phyloP scores from a whole-genome alignment of 2,888 invertebrate genomes.

The Drosophila diplacantha region DNA sequence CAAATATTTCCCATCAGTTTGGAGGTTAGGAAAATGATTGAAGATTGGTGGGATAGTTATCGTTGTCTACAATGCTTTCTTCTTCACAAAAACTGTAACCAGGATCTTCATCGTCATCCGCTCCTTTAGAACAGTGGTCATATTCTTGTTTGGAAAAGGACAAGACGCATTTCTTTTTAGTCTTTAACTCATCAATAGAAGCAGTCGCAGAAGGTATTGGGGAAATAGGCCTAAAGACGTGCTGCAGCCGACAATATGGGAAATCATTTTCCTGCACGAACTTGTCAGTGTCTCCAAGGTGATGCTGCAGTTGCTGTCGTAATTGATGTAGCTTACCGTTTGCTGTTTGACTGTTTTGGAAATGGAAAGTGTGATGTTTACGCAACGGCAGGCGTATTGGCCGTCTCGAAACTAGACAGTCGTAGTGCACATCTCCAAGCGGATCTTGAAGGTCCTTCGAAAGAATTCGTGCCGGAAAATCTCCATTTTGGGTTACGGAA shows the following conservation, averaged over 20 bases:
- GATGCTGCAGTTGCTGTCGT: conserved; percentile 55
- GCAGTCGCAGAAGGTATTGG: conserved; percentile 55
- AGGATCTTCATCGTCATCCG: conserved; percentile 67
- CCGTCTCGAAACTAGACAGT: conserved; percentile 62
- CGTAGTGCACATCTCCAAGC: conserved; percentile 43
- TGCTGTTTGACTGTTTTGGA: conserved; percentile 76
- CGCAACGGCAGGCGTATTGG: conserved; percentile 76
- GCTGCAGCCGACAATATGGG: conserved; percentile 72
- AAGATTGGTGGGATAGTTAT: conserved; percentile 25
- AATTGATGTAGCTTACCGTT: conserved; percentile 73
- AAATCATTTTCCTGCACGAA: conserved; percentile 36
- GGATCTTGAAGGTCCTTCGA: conserved; percentile 30
- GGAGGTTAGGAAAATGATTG: conserved; percentile 6
- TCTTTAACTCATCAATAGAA: conserved; percentile 26
- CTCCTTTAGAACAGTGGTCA: conserved; percentile 24
- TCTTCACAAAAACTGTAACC: conserved; percentile 74
- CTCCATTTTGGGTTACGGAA: conserved; percentile 51
- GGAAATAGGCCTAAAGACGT: conserved; percentile 77
- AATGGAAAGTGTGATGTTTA: conserved; percentile 78
- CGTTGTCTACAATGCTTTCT: conserved; percentile 49
- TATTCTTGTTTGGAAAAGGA: not conserved
- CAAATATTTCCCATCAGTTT: not conserved
- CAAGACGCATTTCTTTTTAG: not conserved
- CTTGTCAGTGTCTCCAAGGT: conserved; percentile 52
- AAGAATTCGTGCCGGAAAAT: conserved; percentile 49